phyloP scores from a whole-genome alignment of 2,888 invertebrate species.

The Pyrocoelia pectoralis region DNA sequence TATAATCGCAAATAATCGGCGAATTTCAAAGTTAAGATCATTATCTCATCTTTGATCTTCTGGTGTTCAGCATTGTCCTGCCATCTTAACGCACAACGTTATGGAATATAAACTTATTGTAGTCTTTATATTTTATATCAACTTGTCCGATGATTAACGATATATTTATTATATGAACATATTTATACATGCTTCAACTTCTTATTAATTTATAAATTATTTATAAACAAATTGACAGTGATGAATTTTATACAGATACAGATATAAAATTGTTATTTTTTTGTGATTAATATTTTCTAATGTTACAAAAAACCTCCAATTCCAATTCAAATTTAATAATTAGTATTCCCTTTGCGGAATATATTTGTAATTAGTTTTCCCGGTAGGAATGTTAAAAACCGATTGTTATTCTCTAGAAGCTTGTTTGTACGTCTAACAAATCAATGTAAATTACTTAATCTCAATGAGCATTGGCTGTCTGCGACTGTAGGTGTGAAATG shows the following conservation, averaged over 20 bases:
- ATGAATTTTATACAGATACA: conserved; percentile 24
- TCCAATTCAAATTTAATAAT: conserved; percentile 16
- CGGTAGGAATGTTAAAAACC: conserved; percentile 14
- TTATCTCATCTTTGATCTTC: conserved; percentile 32
- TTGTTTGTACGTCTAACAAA: conserved; percentile 11
- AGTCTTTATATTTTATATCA: conserved; percentile 37
- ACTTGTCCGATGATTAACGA: conserved; percentile 39
- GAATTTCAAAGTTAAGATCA: conserved; percentile 35
- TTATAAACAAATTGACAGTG: conserved; percentile 31
- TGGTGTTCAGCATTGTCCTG: conserved; percentile 34
- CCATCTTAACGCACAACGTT: conserved; percentile 31
- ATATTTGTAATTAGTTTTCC: conserved; percentile 21
- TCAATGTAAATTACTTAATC: conserved; percentile 27
- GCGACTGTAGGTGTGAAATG: conserved; percentile 27
- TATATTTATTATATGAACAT: conserved; percentile 39
- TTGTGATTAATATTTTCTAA: conserved; percentile 5
- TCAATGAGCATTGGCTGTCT: conserved; percentile 18
- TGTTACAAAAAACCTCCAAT: conserved; percentile 12
- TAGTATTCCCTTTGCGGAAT: conserved; percentile 13
- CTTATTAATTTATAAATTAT: conserved; percentile 30
- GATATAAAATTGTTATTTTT: conserved; percentile 17
- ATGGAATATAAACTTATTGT: conserved; percentile 38
- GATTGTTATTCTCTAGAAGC: conserved; percentile 14
- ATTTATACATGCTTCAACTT: conserved; percentile 18
- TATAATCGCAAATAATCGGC: conserved; percentile 35